A percentile compares a stretch with the other conserved stretches of the same genome.
Conservation (phyloP, 2,113 vertebrate species). For the Anas platyrhynchos region DNA sequence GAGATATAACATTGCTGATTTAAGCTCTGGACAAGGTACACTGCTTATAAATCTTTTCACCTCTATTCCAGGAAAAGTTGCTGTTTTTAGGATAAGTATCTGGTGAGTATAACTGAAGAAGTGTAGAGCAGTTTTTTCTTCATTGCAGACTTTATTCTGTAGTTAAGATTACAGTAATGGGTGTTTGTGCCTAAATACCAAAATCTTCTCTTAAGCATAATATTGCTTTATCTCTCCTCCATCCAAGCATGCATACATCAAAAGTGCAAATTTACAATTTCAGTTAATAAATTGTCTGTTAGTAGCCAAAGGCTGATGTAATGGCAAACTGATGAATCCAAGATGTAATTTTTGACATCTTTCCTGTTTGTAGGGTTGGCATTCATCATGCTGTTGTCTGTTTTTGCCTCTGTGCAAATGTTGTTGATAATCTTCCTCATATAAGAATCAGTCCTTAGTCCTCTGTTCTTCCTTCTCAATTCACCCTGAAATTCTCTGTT, state of each 20-base stretch:
- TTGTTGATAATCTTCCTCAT: not conserved
- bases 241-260: not conserved
- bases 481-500: not conserved
- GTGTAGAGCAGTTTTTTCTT: not conserved
- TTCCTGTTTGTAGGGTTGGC: not conserved
- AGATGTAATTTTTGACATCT: not conserved
- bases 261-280: conserved; percentile 33
- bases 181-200: not conserved
- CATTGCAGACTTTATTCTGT: not conserved
- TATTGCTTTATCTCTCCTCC: not conserved
- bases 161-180: not conserved
- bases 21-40: not conserved
- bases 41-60: conserved; percentile 3
- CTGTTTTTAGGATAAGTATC: not conserved
- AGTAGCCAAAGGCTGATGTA: not conserved
- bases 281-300: not conserved
- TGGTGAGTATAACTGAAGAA: not conserved
- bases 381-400: not conserved
- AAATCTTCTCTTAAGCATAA: not conserved
- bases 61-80: not conserved
- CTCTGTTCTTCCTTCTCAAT: not conserved
- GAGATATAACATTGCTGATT: not conserved
- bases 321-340: not conserved
- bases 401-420: not conserved
- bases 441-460: not conserved